Evolutionary conservation across 2,888 invertebrate species (phyloP).

Genomic region (Acanthococcus lagerstroemiae): DNA sequence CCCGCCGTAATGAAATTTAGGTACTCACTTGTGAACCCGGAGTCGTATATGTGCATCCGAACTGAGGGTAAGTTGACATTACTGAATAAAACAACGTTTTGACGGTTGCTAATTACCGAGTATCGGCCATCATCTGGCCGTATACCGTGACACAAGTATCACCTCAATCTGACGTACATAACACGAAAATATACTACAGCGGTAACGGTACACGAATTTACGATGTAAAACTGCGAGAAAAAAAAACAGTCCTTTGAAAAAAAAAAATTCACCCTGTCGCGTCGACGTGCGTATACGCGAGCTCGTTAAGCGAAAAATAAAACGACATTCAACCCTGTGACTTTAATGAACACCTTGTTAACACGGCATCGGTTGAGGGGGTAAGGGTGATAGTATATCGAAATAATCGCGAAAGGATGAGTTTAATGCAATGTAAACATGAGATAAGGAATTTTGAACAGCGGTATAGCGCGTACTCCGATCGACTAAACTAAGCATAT

Average conservation of each 20-base stretch:
- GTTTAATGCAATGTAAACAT: conserved; percentile 19
- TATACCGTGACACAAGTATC: conserved; percentile 5
- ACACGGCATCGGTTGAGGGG: conserved; percentile 17
- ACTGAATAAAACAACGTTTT: conserved; percentile 24
- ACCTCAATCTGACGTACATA: conserved; percentile 8
- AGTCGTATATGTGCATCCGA: conserved; percentile 77
- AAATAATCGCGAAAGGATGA: conserved; percentile 23
- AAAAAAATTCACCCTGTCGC: conserved; percentile 15
- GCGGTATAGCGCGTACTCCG: conserved; percentile 16
- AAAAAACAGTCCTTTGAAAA: conserved; percentile 10
- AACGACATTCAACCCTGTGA: not conserved
- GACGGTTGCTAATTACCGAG: conserved; percentile 19
- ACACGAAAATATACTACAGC: conserved; percentile 6
- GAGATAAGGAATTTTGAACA: conserved; percentile 14
- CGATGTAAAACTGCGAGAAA: not conserved
- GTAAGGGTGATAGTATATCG: not conserved
- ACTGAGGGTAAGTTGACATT: conserved; percentile 80
- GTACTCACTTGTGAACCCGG: conserved; percentile 83
- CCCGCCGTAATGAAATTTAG: too few species aligned
- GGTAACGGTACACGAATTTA: not conserved
- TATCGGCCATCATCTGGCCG: conserved; percentile 16
- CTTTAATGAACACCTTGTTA: conserved; percentile 21
- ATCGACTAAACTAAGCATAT: conserved; percentile 22
- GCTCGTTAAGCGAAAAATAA: not conserved
- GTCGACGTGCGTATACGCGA: not conserved